Conservation (phyloP, 2,888 invertebrate species). For the Tetragnatha montana region DNA sequence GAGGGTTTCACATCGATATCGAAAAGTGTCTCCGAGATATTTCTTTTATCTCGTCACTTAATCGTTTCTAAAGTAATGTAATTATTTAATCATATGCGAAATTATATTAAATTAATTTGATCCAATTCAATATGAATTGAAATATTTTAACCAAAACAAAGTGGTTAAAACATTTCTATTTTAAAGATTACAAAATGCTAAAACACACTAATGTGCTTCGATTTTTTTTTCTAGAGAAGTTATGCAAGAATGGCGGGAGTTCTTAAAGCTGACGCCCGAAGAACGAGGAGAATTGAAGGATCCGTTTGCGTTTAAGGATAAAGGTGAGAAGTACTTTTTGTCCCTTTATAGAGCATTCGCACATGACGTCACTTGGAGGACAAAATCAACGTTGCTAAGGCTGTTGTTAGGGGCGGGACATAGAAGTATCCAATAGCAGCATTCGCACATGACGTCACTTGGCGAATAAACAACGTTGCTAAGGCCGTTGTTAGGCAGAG, state of each 20-base stretch:
- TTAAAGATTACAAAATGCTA: background rate
- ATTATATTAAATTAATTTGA: background rate
- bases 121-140: too few relatives aligned
- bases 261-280: slow-evolving; percentile 5
- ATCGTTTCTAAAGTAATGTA: background rate
- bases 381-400: too few relatives aligned
- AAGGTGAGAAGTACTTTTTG: background rate
- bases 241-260: slow-evolving; percentile 11
- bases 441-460: too few relatives aligned
- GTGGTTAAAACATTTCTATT: background rate
- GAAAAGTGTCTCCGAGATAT: background rate
- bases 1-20: too few relatives aligned
- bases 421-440: too few relatives aligned
- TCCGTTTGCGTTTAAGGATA: slow-evolving; percentile 37
- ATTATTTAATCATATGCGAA: background rate
- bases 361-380: too few relatives aligned
- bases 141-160: too few relatives aligned
- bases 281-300: background rate
- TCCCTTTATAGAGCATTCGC: background rate
- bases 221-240: slow-evolving; percentile 15
- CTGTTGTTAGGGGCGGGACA: too few relatives aligned
- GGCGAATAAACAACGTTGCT: too few relatives aligned
- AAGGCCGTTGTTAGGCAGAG: too few relatives aligned
- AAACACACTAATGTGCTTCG: background rate
- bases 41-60: background rate